Percentiles rank a stretch among this genome's conserved stretches.
These are phyloP conservation scores for Troilus luridus DNA, from an alignment of 2,888 invertebrate species.

Conservation along the genomic window DNA sequence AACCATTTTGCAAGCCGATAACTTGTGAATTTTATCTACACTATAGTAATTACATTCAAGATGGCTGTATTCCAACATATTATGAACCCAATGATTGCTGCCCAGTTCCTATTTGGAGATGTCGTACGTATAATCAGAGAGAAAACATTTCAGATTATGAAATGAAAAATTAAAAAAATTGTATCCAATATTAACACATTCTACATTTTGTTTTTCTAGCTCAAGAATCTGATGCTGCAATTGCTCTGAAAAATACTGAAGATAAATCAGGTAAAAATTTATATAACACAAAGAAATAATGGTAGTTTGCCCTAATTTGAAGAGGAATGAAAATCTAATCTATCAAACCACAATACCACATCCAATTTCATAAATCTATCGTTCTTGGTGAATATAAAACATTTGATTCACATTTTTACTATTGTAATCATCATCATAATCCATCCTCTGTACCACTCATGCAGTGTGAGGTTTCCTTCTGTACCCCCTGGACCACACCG, in stretches of 20 bases:
- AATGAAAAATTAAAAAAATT: background rate
- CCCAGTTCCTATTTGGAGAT: slow-evolving; percentile 65
- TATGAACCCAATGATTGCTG: slow-evolving; percentile 65
- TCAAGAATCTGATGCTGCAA: slow-evolving; percentile 44
- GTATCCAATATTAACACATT: background rate
- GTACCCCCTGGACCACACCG: no score
- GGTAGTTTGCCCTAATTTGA: background rate
- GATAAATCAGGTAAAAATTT: slow-evolving; percentile 44
- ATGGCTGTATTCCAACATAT: slow-evolving; percentile 65
- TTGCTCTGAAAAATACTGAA: slow-evolving; percentile 39
- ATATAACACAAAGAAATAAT: background rate
- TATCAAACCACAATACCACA: no score
- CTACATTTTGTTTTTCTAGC: slow-evolving; percentile 20
- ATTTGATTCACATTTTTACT: no score
- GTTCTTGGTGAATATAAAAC: no score
- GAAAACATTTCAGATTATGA: background rate
- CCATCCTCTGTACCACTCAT: no score
- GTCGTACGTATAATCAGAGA: slow-evolving; percentile 66
- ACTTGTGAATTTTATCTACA: slow-evolving; percentile 65
- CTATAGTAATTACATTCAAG: slow-evolving; percentile 62
- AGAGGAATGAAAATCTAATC: background rate
- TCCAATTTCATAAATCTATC: no score
- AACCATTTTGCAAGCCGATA: slow-evolving; percentile 64
- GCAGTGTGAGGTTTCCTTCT: no score
- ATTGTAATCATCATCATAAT: no score